Evolutionary conservation across 2,113 vertebrate species (phyloP), one percentile per base, ranked within the genome.

Genomic region (Calyptomena viridis): DNA sequence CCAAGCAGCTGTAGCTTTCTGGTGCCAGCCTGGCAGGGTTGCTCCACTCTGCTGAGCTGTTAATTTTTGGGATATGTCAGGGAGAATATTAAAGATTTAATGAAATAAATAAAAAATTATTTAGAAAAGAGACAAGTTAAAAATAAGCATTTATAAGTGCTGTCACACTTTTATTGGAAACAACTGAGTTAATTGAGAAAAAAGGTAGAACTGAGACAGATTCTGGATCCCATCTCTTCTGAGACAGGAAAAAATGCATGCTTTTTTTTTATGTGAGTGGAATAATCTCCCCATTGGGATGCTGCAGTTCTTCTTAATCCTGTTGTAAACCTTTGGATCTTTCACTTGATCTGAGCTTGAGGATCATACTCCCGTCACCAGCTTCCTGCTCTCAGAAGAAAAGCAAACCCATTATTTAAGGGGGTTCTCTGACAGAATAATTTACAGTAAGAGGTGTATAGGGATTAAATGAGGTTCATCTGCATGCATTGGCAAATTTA

Each of bases 381-480:
- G 19, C 35, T 90, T 60, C 28, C 44, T 92, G 67, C 52, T n/a
- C 59, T 90, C 39, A 75, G 68, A 90, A 92, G 64, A 91, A 87
- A 93, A 88, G 39, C 28, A 35, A 90, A 56, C 74, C 35, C 15
- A 20, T 91, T 81, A 30, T 92, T 89, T 74, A 64, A 23, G 9
- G 20, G 5, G 6, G 21, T 73, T 87, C 35, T 80, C 24, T 92
- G 88, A 78, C 81, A 89, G 35, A 16, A 30, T 89, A 71, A 80
- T 89, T 93, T 92, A 50, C 80, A 92, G 42, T 74, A 71, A 82
- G 67, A 68, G 27, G 44, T 78, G 8, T 23, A 31, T 19, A n/a
- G 73, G 59, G 82, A 87, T 95, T 94, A 75, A 93, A 77, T 53
- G 35, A 40, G 66, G 76, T 80, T 90, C 49, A 78, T 91, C 68